A percentile compares a stretch with the other conserved stretches of the same genome.
Conservation (phyloP, 2,797 vertebrate species). For the Huso huso region DNA sequence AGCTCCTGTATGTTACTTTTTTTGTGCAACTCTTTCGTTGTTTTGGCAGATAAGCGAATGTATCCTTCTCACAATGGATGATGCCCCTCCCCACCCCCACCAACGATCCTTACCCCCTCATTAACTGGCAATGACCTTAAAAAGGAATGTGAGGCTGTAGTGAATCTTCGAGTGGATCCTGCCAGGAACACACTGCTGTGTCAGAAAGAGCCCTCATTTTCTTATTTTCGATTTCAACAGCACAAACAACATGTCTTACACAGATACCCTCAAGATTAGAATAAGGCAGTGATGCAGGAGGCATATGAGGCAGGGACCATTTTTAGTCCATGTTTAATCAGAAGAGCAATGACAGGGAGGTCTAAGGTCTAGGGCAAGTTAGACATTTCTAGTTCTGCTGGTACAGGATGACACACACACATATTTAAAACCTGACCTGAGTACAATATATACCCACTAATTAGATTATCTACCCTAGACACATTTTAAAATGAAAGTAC, state of each 20-base stretch:
- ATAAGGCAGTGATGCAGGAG: neutral
- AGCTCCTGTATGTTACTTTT: no score
- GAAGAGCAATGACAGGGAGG: neutral
- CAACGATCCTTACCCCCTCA: neutral
- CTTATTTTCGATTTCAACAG: neutral
- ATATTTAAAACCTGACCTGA: neutral
- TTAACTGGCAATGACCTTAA: neutral
- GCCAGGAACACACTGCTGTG: neutral
- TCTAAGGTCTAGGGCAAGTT: neutral
- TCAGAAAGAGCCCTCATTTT: neutral
- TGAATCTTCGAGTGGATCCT: neutral
- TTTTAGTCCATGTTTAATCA: neutral
- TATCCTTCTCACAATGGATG: neutral
- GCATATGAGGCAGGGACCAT: neutral
- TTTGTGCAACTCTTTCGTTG: no score
- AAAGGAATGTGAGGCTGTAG: neutral
- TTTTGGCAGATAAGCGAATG: neutral
- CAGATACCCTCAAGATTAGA: no score
- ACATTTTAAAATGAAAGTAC: neutral
- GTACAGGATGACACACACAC: neutral
- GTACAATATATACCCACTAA: neutral
- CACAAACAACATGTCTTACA: neutral
- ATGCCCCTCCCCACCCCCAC: neutral
- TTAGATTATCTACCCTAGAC: neutral
- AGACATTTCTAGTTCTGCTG: neutral